Percentiles rank a stretch among this genome's conserved stretches.
phyloP scores from a whole-genome alignment of 2,113 vertebrate species.

The Sapajus apella region DNA sequence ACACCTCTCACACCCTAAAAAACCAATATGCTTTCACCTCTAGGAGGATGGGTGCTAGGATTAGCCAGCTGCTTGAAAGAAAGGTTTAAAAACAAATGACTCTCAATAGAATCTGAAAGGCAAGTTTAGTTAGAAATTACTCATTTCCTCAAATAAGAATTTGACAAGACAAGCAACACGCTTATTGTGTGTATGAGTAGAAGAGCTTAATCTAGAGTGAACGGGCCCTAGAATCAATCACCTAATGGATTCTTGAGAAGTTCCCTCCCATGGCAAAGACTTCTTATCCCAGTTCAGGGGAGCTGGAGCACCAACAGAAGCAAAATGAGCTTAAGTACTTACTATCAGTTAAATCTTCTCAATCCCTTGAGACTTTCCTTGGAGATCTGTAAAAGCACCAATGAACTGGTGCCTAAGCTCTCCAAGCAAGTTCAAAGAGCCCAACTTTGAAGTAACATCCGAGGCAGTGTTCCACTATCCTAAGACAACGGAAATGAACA shows the following conservation, averaged over 20 bases:
- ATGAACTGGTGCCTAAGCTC: background rate
- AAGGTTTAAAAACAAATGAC: conserved; percentile 19
- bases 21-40: background rate
- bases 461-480: background rate
- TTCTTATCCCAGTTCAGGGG: background rate
- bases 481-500: background rate
- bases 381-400: background rate
- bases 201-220: background rate
- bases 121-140: background rate
- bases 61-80: background rate
- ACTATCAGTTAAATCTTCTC: background rate
- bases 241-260: background rate
- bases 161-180: background rate
- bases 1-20: background rate
- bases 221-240: background rate
- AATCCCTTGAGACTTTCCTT: background rate
- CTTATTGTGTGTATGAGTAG: background rate
- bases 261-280: background rate
- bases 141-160: conserved; percentile 36
- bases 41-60: background rate
- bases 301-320: background rate
- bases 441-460: background rate
- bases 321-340: background rate
- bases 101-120: background rate
- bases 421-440: background rate